Evolutionary conservation across 2,888 invertebrate genomes (phyloP).

Genomic region (Macropis europaea): DNA sequence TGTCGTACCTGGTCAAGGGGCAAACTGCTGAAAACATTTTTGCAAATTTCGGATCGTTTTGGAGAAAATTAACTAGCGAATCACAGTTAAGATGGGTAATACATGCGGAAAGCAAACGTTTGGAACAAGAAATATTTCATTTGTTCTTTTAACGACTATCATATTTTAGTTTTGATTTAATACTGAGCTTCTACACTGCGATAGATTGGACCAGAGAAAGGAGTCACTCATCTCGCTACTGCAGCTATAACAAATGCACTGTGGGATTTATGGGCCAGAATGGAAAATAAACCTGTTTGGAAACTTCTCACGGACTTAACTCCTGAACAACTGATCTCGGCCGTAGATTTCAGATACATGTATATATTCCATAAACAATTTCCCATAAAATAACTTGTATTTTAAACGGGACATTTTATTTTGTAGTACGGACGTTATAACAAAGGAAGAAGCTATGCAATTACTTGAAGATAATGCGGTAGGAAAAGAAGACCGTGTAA

Average conservation of each 20-base stretch:
- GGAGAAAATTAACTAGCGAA: constrained; percentile 91
- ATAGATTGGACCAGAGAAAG: constrained; percentile 94
- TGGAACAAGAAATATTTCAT: no score
- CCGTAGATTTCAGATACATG: constrained; percentile 91
- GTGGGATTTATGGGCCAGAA: constrained; percentile 95
- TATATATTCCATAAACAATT: constrained; percentile 56
- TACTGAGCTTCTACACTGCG: background rate
- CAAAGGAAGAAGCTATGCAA: constrained; percentile 89
- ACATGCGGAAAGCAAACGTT: no score
- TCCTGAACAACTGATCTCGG: constrained; percentile 91
- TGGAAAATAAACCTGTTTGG: constrained; percentile 93
- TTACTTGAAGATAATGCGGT: constrained; percentile 83
- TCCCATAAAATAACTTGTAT: background rate
- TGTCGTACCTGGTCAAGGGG: constrained; percentile 87
- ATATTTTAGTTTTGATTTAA: constrained; percentile 25
- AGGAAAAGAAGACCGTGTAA: constrained; percentile 84
- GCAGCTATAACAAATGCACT: constrained; percentile 94
- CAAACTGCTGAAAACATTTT: constrained; percentile 87
- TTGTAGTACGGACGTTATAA: constrained; percentile 90
- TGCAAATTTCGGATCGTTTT: constrained; percentile 88
- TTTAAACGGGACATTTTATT: background rate
- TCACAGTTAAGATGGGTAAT: constrained; percentile 94
- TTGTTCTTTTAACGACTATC: no score
- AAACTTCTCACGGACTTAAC: constrained; percentile 90
- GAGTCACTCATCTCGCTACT: constrained; percentile 92